Evolutionary conservation across 92 coral and sea anemone species (phyloP), one percentile per base, ranked within the genome.

Genomic region (Anthopleura xanthogrammica): DNA sequence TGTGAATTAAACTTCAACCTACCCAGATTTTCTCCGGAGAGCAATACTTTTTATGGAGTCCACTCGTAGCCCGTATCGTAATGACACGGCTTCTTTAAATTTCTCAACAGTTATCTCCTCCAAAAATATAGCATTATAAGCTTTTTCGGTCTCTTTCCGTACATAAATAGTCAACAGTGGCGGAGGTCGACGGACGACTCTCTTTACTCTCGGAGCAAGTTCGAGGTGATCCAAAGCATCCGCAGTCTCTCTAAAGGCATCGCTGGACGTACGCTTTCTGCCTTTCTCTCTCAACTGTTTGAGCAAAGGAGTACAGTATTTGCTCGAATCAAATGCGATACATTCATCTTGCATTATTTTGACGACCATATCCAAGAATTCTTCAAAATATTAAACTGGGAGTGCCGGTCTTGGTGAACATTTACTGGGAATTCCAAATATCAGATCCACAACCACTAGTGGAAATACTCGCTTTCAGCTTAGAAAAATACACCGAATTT

Each of bases 111-210:
- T 91, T 39, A 86, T 41, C 78, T 92, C 91, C 52, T 94, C 98
- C 90, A 94, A 72, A 83, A 91, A 92, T 80, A 94, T 91, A 41
- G 98, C 98, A 88, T 94, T 85, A 62, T 91, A 91, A 19, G 98
- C 98, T 83, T 94, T 94, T 83, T 94, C 95, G 71, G 85, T 89
- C 76, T 94, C 95, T 87, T 88, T 84, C 82, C 98, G 92, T 14
- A 94, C 95, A 79, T 94, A 94, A 42, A 94, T 81, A 84, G 95
- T 91, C 46, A 94, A 77, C 13, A 89, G 77, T 50, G 98, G 98
- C 55, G 98, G 98, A 23, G 98, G 98, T 70, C 98, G 92, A 54
- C 98, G 89, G 10, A 87, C 89, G 40, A 90, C 95, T 85, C 93
- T 84, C 83, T 94, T 94, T 79, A 81, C 86, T 77, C 86, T 82